Evolutionary conservation across 2,888 invertebrate species (phyloP).

Genomic region (Eupithecia exiguata): DNA sequence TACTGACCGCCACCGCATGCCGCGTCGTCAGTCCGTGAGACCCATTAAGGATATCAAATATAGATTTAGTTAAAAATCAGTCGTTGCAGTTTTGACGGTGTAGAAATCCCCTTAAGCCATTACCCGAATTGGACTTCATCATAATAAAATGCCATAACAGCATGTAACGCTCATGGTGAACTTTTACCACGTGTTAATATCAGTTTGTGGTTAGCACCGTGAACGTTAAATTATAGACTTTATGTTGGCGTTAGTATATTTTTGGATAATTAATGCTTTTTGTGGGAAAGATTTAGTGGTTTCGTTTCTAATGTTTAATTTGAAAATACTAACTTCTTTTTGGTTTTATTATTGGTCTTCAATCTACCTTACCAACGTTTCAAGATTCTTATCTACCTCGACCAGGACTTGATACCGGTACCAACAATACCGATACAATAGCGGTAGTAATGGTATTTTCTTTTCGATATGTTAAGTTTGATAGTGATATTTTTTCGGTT

Average conservation of each 20-base stretch:
- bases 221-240: constrained; percentile 23
- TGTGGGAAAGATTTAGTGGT: not conserved
- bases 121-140: not conserved
- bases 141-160: constrained; percentile 2
- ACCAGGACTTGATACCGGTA: no score
- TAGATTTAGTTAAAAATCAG: not conserved
- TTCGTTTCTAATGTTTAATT: not conserved
- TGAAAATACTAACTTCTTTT: not conserved
- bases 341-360: not conserved
- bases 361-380: not conserved
- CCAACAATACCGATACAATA: no score
- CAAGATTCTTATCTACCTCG: no score
- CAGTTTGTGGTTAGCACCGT: constrained; percentile 22
- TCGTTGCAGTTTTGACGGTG: not conserved
- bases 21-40: no score
- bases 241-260: constrained; percentile 18
- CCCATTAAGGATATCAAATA: not conserved
- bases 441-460: no score
- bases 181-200: constrained; percentile 22
- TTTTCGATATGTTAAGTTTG: no score
- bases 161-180: constrained; percentile 2
- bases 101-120: not conserved
- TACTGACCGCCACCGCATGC: no score
- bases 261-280: constrained; percentile 11
- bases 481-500: no score